Percentiles rank a stretch among this genome's conserved stretches.
phyloP scores from a whole-genome alignment of 2,113 vertebrate species.

The Meriones unguiculatus region DNA sequence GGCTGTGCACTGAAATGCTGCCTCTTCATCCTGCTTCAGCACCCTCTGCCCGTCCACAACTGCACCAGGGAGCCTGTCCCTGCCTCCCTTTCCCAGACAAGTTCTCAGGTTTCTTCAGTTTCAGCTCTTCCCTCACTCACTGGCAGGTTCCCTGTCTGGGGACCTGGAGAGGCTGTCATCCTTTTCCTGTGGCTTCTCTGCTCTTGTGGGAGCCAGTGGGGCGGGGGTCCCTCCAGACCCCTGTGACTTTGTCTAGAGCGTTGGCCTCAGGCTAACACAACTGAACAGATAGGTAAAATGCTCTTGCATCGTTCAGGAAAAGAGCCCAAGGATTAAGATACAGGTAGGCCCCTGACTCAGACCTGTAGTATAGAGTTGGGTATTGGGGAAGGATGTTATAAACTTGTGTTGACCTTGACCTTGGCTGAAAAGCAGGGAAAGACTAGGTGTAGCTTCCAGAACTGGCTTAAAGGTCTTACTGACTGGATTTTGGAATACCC shows the following conservation, averaged over 20 bases:
- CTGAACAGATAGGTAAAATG: constrained; percentile 81
- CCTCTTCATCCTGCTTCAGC: not conserved
- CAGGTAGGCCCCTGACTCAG: constrained; percentile 80
- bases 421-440: not conserved
- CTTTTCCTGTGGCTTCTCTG: too few species aligned
- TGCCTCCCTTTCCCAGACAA: not conserved
- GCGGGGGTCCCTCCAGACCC: too few species aligned
- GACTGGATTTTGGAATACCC: not conserved
- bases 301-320: not conserved
- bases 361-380: constrained; percentile 76
- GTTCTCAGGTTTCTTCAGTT: not conserved
- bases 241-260: not conserved
- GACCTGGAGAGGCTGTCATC: not conserved
- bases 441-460: not conserved
- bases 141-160: not conserved
- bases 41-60: not conserved
- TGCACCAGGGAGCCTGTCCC: not conserved
- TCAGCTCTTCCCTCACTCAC: not conserved
- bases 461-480: not conserved
- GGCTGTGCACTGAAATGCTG: not conserved
- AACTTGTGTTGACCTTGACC: constrained; percentile 79
- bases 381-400: constrained; percentile 48
- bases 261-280: constrained; percentile 46
- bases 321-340: constrained; percentile 10
- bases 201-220: not conserved